Conservation (phyloP, 23 tunicate species). For the Ciona savignyi region DNA sequence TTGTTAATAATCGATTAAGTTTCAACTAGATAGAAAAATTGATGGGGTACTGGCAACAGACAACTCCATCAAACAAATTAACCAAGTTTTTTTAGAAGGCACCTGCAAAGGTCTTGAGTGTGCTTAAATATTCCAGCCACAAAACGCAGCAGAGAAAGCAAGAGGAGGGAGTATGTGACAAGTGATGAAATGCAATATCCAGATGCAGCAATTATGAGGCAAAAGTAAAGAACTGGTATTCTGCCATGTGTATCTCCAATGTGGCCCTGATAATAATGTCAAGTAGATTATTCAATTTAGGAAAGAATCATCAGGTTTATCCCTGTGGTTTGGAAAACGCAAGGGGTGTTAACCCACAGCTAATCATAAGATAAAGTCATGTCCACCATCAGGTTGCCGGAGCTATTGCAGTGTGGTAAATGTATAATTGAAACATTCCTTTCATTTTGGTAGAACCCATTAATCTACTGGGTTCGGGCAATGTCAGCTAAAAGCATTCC, state of each 20-base stretch:
- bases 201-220: conserved; percentile 26
- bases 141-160: conserved; percentile 18
- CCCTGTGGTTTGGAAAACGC: too few relatives aligned
- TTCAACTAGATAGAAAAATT: neutral
- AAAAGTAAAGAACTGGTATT: conserved; percentile 17
- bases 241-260: conserved; percentile 33
- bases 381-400: too few relatives aligned
- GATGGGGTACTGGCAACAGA: neutral
- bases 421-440: too few relatives aligned
- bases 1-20: neutral
- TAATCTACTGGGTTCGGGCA: too few relatives aligned
- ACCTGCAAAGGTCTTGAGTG: conserved; percentile 57
- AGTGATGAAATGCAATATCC: conserved; percentile 27
- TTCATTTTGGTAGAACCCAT: too few relatives aligned
- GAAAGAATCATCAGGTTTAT: too few relatives aligned
- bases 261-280: conserved; percentile 18
- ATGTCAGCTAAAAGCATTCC: too few relatives aligned
- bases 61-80: too few relatives aligned
- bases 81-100: neutral
- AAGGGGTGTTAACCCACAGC: too few relatives aligned
- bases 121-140: conserved; percentile 56
- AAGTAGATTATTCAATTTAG: too few relatives aligned
- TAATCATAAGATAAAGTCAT: too few relatives aligned
- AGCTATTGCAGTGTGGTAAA: too few relatives aligned
- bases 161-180: conserved; percentile 6